Evolutionary conservation across 2,113 vertebrate genomes (phyloP), one percentile per base, ranked within the genome.

Genomic region (Orientallactaga bullata): DNA sequence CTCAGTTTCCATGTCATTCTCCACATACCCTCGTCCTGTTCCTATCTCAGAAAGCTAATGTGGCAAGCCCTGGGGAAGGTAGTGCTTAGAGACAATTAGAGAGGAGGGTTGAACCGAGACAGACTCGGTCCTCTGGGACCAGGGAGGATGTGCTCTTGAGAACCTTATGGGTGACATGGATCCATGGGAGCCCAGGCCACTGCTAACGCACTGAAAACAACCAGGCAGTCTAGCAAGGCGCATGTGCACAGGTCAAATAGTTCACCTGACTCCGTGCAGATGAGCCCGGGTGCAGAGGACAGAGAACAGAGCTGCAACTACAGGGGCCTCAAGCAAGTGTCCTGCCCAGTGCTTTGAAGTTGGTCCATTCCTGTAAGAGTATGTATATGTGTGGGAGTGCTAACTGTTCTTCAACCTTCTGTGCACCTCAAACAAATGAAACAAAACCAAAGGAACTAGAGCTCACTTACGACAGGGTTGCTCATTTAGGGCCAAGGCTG

Each of bases 291-390:
- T 88, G 26, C 79, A 68, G 32, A 71, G 30, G 55, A 37, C 85
- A 83, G 74, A 58, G 76, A 69, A 47, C 1, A 55, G 68, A 71
- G 68, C 71, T 63, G 42, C 69, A 58, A 42, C 39, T 51, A 51
- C 1, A 10, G 24, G 60, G n/a, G 7, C 73, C 55, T 35, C 65
- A 51, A 87, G 51, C 74, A 65, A 28, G 10, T 47, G 42, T 93
- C 63, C 84, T 89, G 78, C 71, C 35, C 39, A 84, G 74, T 26
- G 89, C 71, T 89, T 17, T 93, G 91, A 93, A 74, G 77, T 82
- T 93, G 91, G 88, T 95, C 94, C 90, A 47, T 35, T 78, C 90
- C 74, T 93, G 91, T 68, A 94, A 89, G 73, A 71, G 58, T 42
- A 10, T 23, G 28, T 47, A 23, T 35, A 24, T 16, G 28, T 24